phyloP scores from a whole-genome alignment of 1,140 invertebrate species.

The Harpegnathos saltator region DNA sequence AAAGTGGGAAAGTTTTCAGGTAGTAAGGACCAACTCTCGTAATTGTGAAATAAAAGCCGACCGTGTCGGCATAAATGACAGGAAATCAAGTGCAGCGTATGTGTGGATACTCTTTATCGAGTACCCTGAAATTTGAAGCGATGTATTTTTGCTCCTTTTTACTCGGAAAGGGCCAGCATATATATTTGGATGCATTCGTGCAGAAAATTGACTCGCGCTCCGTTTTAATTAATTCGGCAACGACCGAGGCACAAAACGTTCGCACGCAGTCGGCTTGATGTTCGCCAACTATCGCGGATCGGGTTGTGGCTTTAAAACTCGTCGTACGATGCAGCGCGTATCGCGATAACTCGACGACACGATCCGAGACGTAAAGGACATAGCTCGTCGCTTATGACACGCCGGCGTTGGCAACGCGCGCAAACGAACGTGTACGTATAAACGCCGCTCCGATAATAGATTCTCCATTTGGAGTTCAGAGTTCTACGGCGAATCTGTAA shows the following conservation, averaged over 20 bases:
- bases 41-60: background rate
- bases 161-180: too few relatives aligned
- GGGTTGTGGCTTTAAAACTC: conserved; percentile 24
- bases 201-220: background rate
- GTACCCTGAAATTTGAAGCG: too few relatives aligned
- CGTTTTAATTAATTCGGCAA: background rate
- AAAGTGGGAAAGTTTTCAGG: background rate
- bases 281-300: background rate
- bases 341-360: conserved; percentile 44
- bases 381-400: conserved; percentile 60
- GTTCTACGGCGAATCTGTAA: conserved; percentile 77
- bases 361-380: conserved; percentile 23
- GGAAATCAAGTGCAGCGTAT: background rate
- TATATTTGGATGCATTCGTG: too few relatives aligned
- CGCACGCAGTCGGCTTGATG: background rate
- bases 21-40: background rate
- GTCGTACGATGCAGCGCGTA: conserved; percentile 3
- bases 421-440: conserved; percentile 75
- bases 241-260: background rate
- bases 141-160: too few relatives aligned
- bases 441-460: conserved; percentile 75
- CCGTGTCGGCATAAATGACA: background rate
- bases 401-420: conserved; percentile 59
- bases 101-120: background rate
- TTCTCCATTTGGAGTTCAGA: conserved; percentile 75